A percentile compares a stretch with the other conserved stretches of the same genome.
Evolutionary conservation across 2,113 vertebrate genomes (phyloP).

Genomic region (Vireo altiloquus): DNA sequence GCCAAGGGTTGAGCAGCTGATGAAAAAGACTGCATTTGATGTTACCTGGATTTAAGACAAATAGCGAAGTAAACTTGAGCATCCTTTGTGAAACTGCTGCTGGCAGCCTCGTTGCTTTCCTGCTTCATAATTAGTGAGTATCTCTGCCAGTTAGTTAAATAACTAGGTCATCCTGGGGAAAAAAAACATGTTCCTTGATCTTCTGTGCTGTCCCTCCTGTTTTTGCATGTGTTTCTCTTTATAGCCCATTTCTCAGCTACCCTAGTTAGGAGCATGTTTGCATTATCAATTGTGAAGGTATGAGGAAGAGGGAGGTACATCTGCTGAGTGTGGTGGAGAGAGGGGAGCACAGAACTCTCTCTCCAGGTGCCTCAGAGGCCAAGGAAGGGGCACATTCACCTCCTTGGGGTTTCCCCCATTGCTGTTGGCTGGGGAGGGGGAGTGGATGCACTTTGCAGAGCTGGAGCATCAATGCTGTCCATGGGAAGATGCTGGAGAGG

Average conservation of each 20-base stretch:
- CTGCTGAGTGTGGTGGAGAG: neutral
- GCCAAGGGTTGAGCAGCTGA: neutral
- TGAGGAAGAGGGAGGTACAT: neutral
- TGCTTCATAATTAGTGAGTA: conserved; percentile 11
- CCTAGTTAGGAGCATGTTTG: neutral
- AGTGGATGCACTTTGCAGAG: neutral
- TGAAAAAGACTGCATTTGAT: neutral
- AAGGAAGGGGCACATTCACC: neutral
- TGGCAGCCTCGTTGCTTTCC: conserved; percentile 10
- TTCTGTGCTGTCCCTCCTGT: conserved; percentile 40
- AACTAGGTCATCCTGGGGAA: conserved; percentile 36
- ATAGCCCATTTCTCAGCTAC: conserved; percentile 19
- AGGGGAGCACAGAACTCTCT: neutral
- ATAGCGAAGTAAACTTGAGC: neutral
- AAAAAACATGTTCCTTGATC: conserved; percentile 18
- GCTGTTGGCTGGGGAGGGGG: neutral
- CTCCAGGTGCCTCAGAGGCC: neutral
- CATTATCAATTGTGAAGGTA: neutral
- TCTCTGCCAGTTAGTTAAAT: conserved; percentile 46
- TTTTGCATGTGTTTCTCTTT: conserved; percentile 42
- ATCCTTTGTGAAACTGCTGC: conserved; percentile 17
- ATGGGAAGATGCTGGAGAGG: neutral
- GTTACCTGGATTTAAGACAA: neutral
- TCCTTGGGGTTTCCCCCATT: neutral
- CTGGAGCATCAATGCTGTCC: neutral